Percentiles rank a stretch among this genome's conserved stretches.
Evolutionary conservation across 92 coral and sea anemone genomes (phyloP).

Genomic region (Paramuricea clavata): DNA sequence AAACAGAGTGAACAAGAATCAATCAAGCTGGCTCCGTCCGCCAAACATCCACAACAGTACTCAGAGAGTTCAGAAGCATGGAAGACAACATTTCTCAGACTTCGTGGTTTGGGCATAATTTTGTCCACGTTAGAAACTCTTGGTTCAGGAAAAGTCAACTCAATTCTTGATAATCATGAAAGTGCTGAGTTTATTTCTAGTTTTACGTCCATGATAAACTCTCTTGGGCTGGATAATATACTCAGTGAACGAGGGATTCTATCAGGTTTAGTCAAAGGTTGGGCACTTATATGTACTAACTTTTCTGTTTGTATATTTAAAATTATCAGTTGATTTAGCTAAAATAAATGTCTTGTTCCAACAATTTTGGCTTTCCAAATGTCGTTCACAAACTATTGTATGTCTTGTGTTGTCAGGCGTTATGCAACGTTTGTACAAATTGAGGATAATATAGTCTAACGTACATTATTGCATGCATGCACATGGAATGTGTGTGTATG

Average conservation of each 20-base stretch:
- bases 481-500: too few relatives aligned
- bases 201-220: conserved; percentile 81
- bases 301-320: too few relatives aligned
- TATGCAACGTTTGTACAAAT: too few relatives aligned
- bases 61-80: conserved; percentile 55
- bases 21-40: conserved; percentile 31
- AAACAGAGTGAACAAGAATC: neutral
- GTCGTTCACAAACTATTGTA: too few relatives aligned
- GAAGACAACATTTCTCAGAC: conserved; percentile 81
- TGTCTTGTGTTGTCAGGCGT: too few relatives aligned
- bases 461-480: too few relatives aligned
- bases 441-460: too few relatives aligned
- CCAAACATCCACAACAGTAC: neutral
- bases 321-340: too few relatives aligned
- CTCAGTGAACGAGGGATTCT: conserved; percentile 69
- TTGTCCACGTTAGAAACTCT: conserved; percentile 79
- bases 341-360: too few relatives aligned
- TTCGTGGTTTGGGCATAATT: conserved; percentile 82
- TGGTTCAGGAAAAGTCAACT: conserved; percentile 55
- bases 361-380: neutral
- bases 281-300: conserved; percentile 52
- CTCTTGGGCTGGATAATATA: conserved; percentile 75
- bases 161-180: conserved; percentile 49
- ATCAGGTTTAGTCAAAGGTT: conserved; percentile 82
- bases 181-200: conserved; percentile 84